A percentile compares a stretch with the other conserved stretches of the same genome.
Conservation (phyloP, 2,888 invertebrate species). For the Archips xylosteana region DNA sequence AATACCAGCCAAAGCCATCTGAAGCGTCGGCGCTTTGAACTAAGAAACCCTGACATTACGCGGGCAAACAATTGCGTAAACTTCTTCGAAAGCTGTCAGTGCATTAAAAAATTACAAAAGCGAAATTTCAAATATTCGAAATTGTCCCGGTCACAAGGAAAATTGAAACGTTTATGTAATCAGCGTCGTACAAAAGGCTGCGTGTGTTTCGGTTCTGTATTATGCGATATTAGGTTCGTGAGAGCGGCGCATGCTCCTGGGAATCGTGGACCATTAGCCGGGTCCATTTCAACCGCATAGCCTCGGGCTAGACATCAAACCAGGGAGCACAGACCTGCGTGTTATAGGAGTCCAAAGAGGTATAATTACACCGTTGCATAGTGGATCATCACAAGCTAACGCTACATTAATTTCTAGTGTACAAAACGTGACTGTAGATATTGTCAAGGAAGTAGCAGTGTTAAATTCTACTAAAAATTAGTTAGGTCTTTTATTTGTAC, state of each 20-base stretch:
- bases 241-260: conserved; percentile 60
- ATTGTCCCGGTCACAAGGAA: conserved; percentile 22
- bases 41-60: conserved; percentile 21
- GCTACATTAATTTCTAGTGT: not conserved
- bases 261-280: conserved; percentile 63
- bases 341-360: not conserved
- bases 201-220: conserved; percentile 28
- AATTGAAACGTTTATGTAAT: conserved; percentile 38
- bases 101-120: not conserved
- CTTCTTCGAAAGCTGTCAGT: conserved; percentile 1
- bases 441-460: not conserved
- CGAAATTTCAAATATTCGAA: conserved; percentile 12
- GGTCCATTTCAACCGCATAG: conserved; percentile 20
- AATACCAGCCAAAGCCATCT: conserved; percentile 20
- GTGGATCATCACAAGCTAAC: not conserved
- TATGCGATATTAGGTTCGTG: conserved; percentile 52
- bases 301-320: conserved; percentile 22
- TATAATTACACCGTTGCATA: not conserved
- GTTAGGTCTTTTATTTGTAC: not conserved
- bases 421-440: not conserved
- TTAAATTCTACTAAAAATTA: not conserved
- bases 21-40: conserved; percentile 15
- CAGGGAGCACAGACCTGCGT: conserved; percentile 7
- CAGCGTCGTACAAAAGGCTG: conserved; percentile 36
- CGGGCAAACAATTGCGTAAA: conserved; percentile 14